phyloP scores from a whole-genome alignment of 1,140 invertebrate species.

The Dolichoris vasculosae region DNA sequence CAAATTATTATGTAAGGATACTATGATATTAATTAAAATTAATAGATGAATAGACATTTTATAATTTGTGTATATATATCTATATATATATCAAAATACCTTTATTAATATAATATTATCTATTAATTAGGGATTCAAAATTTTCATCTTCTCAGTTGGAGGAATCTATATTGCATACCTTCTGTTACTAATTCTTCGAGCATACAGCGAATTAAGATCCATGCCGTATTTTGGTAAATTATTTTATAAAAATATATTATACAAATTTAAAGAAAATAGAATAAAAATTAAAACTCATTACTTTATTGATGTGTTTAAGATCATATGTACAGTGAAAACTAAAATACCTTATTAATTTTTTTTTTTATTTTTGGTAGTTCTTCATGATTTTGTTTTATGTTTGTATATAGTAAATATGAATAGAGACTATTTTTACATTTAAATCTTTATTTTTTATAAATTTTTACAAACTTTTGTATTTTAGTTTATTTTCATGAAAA shows the following conservation, averaged over 20 bases:
- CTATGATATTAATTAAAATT: neutral
- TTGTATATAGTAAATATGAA: too few species aligned
- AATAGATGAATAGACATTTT: too few species aligned
- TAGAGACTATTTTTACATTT: too few species aligned
- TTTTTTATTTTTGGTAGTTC: too few species aligned
- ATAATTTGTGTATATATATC: neutral
- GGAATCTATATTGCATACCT: conserved; percentile 91
- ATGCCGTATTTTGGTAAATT: conserved; percentile 96
- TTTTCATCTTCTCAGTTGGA: conserved; percentile 91
- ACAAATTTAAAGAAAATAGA: neutral
- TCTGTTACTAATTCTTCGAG: conserved; percentile 87
- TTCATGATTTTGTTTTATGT: too few species aligned
- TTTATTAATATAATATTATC: neutral
- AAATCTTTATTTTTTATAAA: too few species aligned
- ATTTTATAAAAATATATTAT: neutral
- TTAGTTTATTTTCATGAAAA: too few species aligned
- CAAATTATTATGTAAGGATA: conserved; percentile 88
- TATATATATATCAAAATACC: neutral
- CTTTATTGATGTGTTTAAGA: neutral
- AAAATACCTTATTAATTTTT: too few species aligned
- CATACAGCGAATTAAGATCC: conserved; percentile 94
- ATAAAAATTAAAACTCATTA: neutral
- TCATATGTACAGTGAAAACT: too few species aligned
- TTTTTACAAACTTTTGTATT: too few species aligned
- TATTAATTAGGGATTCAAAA: conserved; percentile 84